Base-by-base conservation (phyloP, 2,797 vertebrate species). In the Pangasius larnaudii region DNA sequence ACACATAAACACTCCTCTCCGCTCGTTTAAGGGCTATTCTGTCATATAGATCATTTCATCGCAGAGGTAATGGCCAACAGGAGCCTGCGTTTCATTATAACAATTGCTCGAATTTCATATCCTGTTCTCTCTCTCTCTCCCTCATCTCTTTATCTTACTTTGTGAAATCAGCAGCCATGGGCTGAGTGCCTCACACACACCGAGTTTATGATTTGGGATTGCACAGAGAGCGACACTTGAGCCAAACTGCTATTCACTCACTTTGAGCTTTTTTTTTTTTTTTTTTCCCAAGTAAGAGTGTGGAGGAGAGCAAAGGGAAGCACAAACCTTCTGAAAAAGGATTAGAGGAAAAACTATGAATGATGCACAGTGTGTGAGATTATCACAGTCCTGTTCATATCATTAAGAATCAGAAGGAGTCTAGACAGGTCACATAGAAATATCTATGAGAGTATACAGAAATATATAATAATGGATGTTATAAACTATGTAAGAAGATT, bases 161-260 rank as follows among this genome's bases (percentile, higher is more conserved):
- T 91, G 92, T 91, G 85, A 91, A 94, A 93, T 92, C 90, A 90
- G 89, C 89, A 87, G 89, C 77, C 86, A 88, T 92, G 94, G 94
- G 89, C 91, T 85, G 65, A 81, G 94, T 89, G 89, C 90, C 90
- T 91, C 93, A 92, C 92, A 90, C 95, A 94, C 33, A 93, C 94
- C 95, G 95, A 83, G 94, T 95, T 96, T 95, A 95, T 94, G 94
- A 95, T 95, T 95, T 93, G 92, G 92, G 93, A 94, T 95, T 94
- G 94, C 51, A 90, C 94, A 89, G 91, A 94, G 90, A 78, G 89
- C 75, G 92, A 93, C 90, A 85, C 92, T 94, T 94, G 88, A 84
- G 80, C 89, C 92, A 94, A 94, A 95, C 94, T 94, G 93, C 92
- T 94, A 93, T 95, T 95, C 92, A 79, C 94, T 93, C 93, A 88